Conservation (phyloP, 2,113 vertebrate genomes). For the Taurulus bubalis region DNA sequence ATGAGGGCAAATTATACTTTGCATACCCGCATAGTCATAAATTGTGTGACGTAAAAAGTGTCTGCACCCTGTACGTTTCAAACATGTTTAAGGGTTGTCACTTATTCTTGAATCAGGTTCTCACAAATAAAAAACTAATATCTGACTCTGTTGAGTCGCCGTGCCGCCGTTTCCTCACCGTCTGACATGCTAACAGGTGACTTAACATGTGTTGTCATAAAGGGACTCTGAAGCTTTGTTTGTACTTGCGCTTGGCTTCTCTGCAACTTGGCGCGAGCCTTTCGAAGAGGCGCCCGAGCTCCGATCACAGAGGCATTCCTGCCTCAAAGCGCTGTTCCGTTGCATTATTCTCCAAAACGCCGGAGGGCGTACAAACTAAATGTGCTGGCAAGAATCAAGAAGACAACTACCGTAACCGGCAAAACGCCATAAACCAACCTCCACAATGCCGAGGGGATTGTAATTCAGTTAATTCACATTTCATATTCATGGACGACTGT, state of each 20-base stretch:
- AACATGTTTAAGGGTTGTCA: background rate
- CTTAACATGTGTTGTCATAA: background rate
- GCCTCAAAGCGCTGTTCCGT: no score
- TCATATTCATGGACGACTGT: background rate
- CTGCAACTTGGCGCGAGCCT: no score
- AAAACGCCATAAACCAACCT: background rate
- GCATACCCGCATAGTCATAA: background rate
- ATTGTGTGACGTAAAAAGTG: background rate
- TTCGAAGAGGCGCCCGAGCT: no score
- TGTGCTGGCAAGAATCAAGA: background rate
- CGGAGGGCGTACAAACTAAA: background rate
- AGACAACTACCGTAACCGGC: background rate
- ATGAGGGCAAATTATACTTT: conserved; percentile 1
- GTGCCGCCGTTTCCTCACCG: background rate
- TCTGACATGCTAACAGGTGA: conserved; percentile 7
- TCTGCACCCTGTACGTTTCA: background rate
- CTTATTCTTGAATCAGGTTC: background rate
- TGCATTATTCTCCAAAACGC: no score
- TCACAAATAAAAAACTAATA: background rate
- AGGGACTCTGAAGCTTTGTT: background rate
- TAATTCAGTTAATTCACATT: background rate
- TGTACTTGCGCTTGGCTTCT: no score
- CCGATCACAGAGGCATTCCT: no score
- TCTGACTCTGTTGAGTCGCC: background rate
- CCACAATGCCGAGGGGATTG: background rate